These are phyloP conservation scores for Gambusia affinis DNA, from an alignment of 2,113 vertebrate genomes.

Conservation along the genomic window DNA sequence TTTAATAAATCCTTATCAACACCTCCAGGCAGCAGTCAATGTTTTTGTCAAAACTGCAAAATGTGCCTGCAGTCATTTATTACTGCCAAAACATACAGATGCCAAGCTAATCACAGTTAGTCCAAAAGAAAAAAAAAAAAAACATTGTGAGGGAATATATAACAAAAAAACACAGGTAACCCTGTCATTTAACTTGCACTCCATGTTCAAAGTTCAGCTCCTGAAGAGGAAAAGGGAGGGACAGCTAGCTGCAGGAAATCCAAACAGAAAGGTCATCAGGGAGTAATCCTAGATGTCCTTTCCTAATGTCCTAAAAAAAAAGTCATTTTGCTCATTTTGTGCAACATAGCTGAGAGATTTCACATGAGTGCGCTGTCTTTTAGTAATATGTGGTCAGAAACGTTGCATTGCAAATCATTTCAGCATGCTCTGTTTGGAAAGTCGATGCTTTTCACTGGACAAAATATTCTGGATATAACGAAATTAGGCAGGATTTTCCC, in stretches of 20 bases:
- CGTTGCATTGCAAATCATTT: neutral
- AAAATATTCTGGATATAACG: neutral
- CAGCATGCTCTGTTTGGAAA: conserved; percentile 21
- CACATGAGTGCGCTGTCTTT: conserved; percentile 23
- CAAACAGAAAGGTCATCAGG: conserved; percentile 34
- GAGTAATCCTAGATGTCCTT: conserved; percentile 29
- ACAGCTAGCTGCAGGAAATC: conserved; percentile 22
- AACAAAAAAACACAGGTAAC: neutral
- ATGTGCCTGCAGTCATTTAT: neutral
- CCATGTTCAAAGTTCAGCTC: conserved; percentile 48
- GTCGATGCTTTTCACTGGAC: neutral
- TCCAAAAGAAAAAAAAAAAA: neutral
- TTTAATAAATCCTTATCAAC: neutral
- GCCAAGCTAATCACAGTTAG: neutral
- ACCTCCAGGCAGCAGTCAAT: neutral
- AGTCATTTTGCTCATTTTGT: conserved; percentile 34
- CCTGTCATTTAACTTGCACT: conserved; percentile 6
- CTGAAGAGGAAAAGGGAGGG: conserved; percentile 54
- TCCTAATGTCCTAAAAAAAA: conserved; percentile 10
- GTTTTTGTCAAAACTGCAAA: neutral
- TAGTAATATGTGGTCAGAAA: conserved; percentile 25
- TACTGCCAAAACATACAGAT: conserved; percentile 54
- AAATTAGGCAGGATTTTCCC: neutral
- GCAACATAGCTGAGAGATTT: conserved; percentile 39
- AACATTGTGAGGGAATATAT: neutral